These are phyloP conservation scores for Caenorhabditis plicata DNA, from an alignment of 2,888 invertebrate genomes.

Conservation along the genomic window DNA sequence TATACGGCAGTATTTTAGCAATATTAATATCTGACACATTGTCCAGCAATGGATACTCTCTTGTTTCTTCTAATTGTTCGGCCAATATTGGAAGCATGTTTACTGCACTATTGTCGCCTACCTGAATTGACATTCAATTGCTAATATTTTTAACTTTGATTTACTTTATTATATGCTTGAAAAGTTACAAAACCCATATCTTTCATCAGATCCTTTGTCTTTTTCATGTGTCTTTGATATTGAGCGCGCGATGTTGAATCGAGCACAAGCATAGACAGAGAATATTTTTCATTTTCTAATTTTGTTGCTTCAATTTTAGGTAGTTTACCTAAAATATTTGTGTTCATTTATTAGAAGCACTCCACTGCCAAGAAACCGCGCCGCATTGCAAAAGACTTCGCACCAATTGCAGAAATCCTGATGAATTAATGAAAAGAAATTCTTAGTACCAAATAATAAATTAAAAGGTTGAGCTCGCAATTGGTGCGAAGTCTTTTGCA, in stretches of 20 bases:
- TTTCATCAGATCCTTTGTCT: slow-evolving; percentile 18
- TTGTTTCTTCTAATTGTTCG: slow-evolving; percentile 19
- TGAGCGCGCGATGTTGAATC: slow-evolving; percentile 39
- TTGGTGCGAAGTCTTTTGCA: no score
- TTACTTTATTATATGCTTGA: slow-evolving; percentile 41
- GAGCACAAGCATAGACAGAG: slow-evolving; percentile 21
- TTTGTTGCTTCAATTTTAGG: no score
- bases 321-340: no score
- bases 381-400: no score
- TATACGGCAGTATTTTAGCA: slow-evolving; percentile 34
- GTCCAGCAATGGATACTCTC: slow-evolving; percentile 8
- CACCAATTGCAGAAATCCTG: no score
- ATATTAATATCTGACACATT: slow-evolving; percentile 25
- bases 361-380: no score
- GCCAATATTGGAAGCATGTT: slow-evolving; percentile 40
- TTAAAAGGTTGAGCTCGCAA: no score
- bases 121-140: slow-evolving; percentile 8
- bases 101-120: slow-evolving; percentile 42
- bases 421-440: no score
- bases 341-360: no score
- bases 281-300: neutral
- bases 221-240: slow-evolving; percentile 29
- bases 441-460: no score
- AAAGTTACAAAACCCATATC: slow-evolving; percentile 29
- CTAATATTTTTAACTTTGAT: neutral